Base-by-base conservation (phyloP, 2,797 vertebrate species). In the Micromesistius poutassou region DNA sequence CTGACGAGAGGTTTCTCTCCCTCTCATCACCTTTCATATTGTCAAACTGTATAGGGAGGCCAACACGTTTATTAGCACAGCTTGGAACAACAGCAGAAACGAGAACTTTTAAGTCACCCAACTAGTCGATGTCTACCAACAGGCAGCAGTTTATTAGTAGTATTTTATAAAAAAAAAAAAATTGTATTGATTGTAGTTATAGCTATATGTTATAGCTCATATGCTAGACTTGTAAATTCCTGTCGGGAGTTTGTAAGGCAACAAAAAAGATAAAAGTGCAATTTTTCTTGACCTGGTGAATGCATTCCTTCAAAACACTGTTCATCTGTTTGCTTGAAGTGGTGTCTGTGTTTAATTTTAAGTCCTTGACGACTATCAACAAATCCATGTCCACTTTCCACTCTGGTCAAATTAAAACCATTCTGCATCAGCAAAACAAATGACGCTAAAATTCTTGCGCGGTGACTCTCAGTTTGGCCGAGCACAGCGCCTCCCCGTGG, bases 401-500 rank as follows among this genome's bases (percentile, higher is more conserved):
- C n/a, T 66, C 7, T 10, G 25, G 62, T 66, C 62, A 25, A 28
- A 66, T 28, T 66, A 25, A 9, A 66, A 25, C 62, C 0, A 28
- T 28, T 68, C 62, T 35, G 33, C 33, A 28, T 66, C n/a, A 4
- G 62, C 62, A 66, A 66, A 66, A 66, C 62, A 66, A 66, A 66
- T 66, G 8, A 28, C 2, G 7, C 62, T 66, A 66, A 10, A 66
- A 19, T 13, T 9, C 5, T 81, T 50, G 89, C 30, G 68, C 76
- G 46, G 80, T 36, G 74, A 95, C 78, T 0, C 75, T 86, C 76
- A 95, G 33, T 0, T 83, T 91, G 72, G 92, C 86, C 0, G 93
- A 93, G 78, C 90, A 93, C 79, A 83, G 83, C 0, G 90, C 91
- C 71, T 90, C 85, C 38, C 94, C 94, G 0, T 88, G 14, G 12